phyloP scores from a whole-genome alignment of 2,797 vertebrate species.

The Erethizon dorsatum region DNA sequence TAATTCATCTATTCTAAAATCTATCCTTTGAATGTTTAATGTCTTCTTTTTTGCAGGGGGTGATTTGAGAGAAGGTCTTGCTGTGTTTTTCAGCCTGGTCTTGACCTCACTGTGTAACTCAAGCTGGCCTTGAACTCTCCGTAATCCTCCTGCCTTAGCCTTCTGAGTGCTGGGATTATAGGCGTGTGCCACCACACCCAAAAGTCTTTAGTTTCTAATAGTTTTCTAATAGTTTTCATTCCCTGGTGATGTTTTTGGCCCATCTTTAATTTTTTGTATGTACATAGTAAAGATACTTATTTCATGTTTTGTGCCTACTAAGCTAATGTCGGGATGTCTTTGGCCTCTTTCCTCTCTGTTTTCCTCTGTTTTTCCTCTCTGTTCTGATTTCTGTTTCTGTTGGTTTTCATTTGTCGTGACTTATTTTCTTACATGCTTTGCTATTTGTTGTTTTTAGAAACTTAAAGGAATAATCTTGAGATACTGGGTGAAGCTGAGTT shows the following conservation, averaged over 20 bases:
- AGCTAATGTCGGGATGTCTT: background rate
- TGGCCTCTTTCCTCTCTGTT: background rate
- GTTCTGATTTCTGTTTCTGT: constrained; percentile 9
- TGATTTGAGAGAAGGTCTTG: background rate
- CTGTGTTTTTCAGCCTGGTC: background rate
- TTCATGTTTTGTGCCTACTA: background rate
- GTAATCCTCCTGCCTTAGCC: background rate
- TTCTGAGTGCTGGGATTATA: background rate
- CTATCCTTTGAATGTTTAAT: constrained; percentile 1
- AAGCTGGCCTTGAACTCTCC: background rate
- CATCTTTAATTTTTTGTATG: background rate
- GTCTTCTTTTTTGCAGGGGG: background rate
- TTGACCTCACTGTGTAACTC: too few species aligned
- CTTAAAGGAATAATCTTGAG: constrained; percentile 13
- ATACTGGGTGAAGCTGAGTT: background rate
- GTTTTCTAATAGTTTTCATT: background rate
- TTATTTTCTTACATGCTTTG: background rate
- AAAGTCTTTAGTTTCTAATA: background rate
- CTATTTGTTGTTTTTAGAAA: background rate
- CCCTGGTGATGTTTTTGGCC: background rate
- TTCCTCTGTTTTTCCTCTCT: background rate
- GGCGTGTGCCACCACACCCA: background rate
- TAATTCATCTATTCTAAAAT: constrained; percentile 15
- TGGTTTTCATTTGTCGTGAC: background rate
- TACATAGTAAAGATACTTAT: background rate